A percentile compares a stretch with the other conserved stretches of the same genome.
Conservation (phyloP, 2,113 vertebrate genomes). For the Brienomyrus longianalis region DNA sequence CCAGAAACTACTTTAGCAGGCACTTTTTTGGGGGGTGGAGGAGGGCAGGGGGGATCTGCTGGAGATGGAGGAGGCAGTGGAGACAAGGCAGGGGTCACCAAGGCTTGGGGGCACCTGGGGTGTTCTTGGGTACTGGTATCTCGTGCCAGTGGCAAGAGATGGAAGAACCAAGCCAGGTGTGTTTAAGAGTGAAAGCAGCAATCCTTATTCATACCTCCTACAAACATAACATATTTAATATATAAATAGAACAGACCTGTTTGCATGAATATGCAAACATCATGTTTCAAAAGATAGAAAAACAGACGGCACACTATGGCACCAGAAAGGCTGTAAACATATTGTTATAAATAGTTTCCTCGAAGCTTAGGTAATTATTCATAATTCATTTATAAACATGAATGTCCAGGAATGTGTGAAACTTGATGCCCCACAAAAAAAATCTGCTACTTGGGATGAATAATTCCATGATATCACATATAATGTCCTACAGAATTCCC, state of each 20-base stretch:
- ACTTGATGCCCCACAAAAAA: not conserved
- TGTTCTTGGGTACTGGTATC: not conserved
- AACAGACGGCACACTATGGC: not conserved
- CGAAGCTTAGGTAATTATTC: not conserved
- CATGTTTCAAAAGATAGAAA: not conserved
- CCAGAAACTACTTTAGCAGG: conserved; percentile 20
- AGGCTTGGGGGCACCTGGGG: not conserved
- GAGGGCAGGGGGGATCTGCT: not conserved
- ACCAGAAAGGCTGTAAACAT: not conserved
- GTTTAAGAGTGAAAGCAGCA: not conserved
- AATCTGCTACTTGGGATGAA: not conserved
- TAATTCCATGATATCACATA: not conserved
- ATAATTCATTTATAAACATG: not conserved
- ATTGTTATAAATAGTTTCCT: not conserved
- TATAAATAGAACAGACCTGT: conserved; percentile 1
- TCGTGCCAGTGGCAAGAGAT: not conserved
- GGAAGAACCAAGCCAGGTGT: not conserved
- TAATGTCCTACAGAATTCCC: not conserved
- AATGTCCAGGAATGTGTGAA: not conserved
- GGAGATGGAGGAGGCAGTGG: not conserved
- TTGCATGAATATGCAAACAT: not conserved
- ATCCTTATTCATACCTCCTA: not conserved
- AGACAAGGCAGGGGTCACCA: not conserved
- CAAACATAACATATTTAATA: not conserved
- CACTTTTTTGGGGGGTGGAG: not conserved